Base-by-base conservation (phyloP, 2,888 invertebrate genomes). In the Meiosimyza platycephala region DNA sequence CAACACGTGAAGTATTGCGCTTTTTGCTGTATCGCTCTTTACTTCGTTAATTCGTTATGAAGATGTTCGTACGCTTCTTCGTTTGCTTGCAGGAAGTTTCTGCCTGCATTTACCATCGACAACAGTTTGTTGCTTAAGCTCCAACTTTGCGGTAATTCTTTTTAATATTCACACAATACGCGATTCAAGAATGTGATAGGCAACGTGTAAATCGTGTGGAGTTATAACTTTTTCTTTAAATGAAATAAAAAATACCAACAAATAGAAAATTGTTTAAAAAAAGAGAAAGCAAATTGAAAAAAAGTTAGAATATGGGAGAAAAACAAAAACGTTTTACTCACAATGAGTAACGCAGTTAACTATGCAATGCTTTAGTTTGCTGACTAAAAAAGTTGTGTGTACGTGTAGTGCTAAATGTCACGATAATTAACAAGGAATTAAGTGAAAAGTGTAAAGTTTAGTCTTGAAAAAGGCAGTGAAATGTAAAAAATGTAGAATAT, bases 121-220 rank as follows among this genome's bases (percentile, higher is more conserved):
- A 86, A 85, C 85, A 86, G 86, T 86, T 86, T 86, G 86, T 86
- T 86, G 85, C 84, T 84, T 81, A 81, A 81, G 79, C 80, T 85
- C 79, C 77, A 78, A 77, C 80, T 78, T 74, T 79, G 79, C 81
- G 84, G 86, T 82, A 79, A 81, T 77, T 76, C 79, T 73, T 51
- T 72, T 55, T 63, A 52, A 62, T 40, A 28, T 51, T 48, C 48
- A 63, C 59, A 9, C 40, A 40, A 40, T 40, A 13, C 55, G 64
- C 57, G 62, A 16, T 40, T 18, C 28, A 64, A 48, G 0, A 50
- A 40, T 40, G 40, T 40, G 50, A 16, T 15, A 13, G 16, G 16
- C 63, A 64, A 62, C 62, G 62, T 47, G 62, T 62, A n/a, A 15
- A n/a, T 9, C 18, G 47, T 47, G 12, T 47, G 12, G 28, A 28